These are phyloP conservation scores for Caracal caracal DNA, from an alignment of 2,113 vertebrate species.

Conservation along the genomic window DNA sequence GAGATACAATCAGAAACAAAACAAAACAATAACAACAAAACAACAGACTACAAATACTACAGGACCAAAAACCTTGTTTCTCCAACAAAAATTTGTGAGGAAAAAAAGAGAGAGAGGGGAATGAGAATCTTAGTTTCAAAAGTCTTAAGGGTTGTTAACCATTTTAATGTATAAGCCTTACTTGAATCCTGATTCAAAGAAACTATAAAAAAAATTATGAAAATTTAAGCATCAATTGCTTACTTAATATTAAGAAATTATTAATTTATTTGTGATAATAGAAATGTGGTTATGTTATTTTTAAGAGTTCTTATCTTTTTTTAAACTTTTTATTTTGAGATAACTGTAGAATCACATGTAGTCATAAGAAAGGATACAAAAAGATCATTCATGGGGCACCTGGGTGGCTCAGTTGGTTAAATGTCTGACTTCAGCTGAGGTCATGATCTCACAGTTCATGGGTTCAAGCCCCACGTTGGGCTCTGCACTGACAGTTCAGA, in stretches of 20 bases:
- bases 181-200: constrained; percentile 26
- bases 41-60: neutral
- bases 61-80: neutral
- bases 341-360: constrained; percentile 1
- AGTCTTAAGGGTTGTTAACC: neutral
- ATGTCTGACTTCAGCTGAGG: too few species aligned
- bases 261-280: constrained; percentile 14
- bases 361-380: constrained; percentile 16
- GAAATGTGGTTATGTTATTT: neutral
- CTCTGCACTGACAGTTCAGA: too few species aligned
- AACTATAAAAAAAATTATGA: neutral
- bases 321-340: neutral
- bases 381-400: neutral
- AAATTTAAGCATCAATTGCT: constrained; percentile 20
- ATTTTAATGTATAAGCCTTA: neutral
- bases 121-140: neutral
- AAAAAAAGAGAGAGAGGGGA: neutral
- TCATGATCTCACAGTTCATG: too few species aligned
- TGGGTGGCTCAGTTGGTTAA: too few species aligned
- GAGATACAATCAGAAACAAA: neutral
- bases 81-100: neutral
- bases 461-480: too few species aligned
- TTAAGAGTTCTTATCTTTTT: neutral
- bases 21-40: neutral
- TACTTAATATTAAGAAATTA: constrained; percentile 37